phyloP scores from a whole-genome alignment of 2,113 vertebrate genomes.

The Epinephelus moara region DNA sequence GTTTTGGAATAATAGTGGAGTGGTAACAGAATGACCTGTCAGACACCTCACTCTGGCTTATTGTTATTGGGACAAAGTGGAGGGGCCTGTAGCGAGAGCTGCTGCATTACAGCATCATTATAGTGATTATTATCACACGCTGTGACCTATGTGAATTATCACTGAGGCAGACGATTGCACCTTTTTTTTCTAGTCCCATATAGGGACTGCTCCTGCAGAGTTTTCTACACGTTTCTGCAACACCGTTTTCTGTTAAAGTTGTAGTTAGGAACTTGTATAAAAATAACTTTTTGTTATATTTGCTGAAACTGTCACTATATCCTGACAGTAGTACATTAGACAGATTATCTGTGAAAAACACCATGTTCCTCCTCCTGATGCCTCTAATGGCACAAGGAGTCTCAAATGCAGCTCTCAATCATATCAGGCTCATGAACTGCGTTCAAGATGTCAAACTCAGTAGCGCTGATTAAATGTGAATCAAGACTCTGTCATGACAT shows the following conservation, averaged over 20 bases:
- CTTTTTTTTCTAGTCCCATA: neutral
- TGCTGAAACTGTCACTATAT: no score
- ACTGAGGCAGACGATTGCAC: slow-evolving; percentile 4
- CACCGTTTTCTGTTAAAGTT: neutral
- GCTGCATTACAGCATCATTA: slow-evolving; percentile 51
- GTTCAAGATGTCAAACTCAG: no score
- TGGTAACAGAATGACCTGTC: slow-evolving; percentile 59
- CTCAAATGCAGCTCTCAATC: no score
- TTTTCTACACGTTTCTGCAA: slow-evolving; percentile 1
- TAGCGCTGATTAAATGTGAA: no score
- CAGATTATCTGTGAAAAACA: no score
- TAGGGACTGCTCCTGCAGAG: neutral
- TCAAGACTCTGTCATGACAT: no score
- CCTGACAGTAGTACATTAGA: no score
- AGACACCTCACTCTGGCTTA: slow-evolving; percentile 57
- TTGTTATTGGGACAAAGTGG: slow-evolving; percentile 63
- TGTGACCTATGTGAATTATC: slow-evolving; percentile 47
- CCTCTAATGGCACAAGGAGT: no score
- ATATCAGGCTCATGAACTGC: no score
- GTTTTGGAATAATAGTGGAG: slow-evolving; percentile 46
- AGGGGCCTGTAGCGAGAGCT: slow-evolving; percentile 44
- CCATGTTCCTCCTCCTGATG: no score
- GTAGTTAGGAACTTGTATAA: no score
- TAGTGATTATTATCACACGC: slow-evolving; percentile 41
- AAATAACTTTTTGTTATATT: no score